Evolutionary conservation across 2,113 vertebrate genomes (phyloP).

Genomic region (Barnardius zonarius): DNA sequence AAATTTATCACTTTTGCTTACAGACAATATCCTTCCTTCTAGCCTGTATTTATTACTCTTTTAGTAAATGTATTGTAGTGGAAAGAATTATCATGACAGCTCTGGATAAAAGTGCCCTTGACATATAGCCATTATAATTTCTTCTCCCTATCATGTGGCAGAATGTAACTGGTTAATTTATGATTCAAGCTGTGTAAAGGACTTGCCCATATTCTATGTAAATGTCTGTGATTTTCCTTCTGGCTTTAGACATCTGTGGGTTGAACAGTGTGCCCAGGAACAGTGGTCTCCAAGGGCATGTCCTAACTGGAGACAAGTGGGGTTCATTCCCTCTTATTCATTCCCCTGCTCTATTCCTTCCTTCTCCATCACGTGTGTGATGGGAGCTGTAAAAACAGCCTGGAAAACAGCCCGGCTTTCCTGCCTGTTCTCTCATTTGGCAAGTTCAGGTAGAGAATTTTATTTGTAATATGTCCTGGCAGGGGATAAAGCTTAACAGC

Average conservation of each 20-base stretch:
- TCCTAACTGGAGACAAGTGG: not conserved
- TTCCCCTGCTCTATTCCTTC: not conserved
- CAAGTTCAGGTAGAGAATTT: not conserved
- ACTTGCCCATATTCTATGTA: not conserved
- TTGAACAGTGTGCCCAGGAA: not conserved
- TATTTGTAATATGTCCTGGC: not conserved
- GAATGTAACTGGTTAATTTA: not conserved
- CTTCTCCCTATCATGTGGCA: not conserved
- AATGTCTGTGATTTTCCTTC: not conserved
- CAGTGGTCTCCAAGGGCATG: not conserved
- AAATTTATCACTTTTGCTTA: not conserved
- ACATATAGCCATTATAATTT: not conserved
- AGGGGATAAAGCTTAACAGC: not conserved
- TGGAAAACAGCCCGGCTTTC: not conserved
- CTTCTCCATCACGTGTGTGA: not conserved
- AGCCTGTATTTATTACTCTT: not conserved
- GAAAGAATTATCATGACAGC: not conserved
- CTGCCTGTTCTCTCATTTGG: not conserved
- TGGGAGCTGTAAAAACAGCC: not conserved
- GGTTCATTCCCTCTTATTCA: not conserved
- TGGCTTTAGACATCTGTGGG: not conserved
- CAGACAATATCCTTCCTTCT: not conserved
- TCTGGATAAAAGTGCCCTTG: not conserved
- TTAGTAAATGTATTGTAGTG: not conserved
- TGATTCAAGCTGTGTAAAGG: not conserved